Percentiles rank a stretch among this genome's conserved stretches.
Evolutionary conservation across 2,888 invertebrate species (phyloP).

Genomic region (Furcula furcula): DNA sequence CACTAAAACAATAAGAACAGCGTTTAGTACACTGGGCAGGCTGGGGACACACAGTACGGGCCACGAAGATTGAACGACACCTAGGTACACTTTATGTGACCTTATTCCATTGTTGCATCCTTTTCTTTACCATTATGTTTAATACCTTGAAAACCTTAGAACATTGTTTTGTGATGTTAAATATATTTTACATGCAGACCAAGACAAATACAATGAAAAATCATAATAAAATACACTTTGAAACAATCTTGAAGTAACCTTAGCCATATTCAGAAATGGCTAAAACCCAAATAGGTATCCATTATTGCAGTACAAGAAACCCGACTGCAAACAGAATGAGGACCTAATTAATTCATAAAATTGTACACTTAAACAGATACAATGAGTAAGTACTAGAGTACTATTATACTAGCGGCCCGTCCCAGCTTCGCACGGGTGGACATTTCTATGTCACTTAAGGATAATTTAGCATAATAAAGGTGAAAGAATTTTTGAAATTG

Average conservation of each 20-base stretch:
- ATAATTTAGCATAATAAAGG: too few relatives aligned
- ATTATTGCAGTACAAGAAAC: too few relatives aligned
- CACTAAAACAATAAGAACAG: conserved; percentile 94
- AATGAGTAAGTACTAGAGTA: too few relatives aligned
- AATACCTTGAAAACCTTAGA: conserved; percentile 77
- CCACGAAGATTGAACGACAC: conserved; percentile 80
- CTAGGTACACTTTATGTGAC: conserved; percentile 76
- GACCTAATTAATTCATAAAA: too few relatives aligned
- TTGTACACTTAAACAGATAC: too few relatives aligned
- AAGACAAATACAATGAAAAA: conserved; percentile 23
- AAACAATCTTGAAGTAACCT: conserved; percentile 13
- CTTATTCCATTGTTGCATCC: conserved; percentile 75
- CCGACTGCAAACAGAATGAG: too few relatives aligned
- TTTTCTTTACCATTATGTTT: conserved; percentile 82
- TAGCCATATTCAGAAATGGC: too few relatives aligned
- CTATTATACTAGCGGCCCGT: too few relatives aligned
- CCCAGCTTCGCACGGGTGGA: too few relatives aligned
- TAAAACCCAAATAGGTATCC: too few relatives aligned
- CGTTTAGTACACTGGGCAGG: conserved; percentile 87
- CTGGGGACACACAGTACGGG: conserved; percentile 79
- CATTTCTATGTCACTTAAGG: too few relatives aligned
- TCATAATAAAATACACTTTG: background rate
- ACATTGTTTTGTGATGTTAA: conserved; percentile 61
- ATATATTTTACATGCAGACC: conserved; percentile 51
- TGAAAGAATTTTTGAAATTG: too few relatives aligned